A percentile compares a stretch with the other conserved stretches of the same genome.
These are phyloP conservation scores for Heterodera schachtii DNA, from an alignment of 1,140 invertebrate species.

Conservation along the genomic window DNA sequence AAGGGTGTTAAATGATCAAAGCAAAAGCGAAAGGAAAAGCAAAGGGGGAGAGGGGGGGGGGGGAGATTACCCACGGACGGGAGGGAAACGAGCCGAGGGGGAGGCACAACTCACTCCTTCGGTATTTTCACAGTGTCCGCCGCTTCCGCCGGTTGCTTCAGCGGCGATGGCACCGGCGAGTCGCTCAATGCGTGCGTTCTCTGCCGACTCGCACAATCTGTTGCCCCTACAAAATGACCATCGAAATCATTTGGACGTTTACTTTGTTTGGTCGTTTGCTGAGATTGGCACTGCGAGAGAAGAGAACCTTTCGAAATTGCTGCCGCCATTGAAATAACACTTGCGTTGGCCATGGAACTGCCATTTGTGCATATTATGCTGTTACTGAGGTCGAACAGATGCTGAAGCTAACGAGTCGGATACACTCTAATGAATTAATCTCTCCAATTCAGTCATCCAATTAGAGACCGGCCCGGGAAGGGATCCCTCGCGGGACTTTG, in stretches of 20 bases:
- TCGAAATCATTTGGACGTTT: not conserved
- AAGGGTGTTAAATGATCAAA: too few species aligned
- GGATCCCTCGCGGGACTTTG: too few species aligned
- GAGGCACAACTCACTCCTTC: slow-evolving; percentile 11
- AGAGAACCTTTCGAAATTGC: not conserved
- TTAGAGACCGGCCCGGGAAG: not conserved
- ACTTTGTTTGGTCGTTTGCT: slow-evolving; percentile 5
- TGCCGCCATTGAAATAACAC: not conserved
- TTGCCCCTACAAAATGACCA: not conserved
- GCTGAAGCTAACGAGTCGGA: not conserved
- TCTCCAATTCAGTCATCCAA: too few species aligned
- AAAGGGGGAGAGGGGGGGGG: too few species aligned
- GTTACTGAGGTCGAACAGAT: slow-evolving; percentile 18
- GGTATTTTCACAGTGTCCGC: slow-evolving; percentile 11
- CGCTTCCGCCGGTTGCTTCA: not conserved
- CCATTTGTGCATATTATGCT: slow-evolving; percentile 7
- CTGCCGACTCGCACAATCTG: not conserved
- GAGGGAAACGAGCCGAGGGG: too few species aligned
- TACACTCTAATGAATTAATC: not conserved
- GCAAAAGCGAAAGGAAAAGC: too few species aligned
- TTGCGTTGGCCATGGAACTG: slow-evolving; percentile 7
- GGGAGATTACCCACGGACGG: too few species aligned
- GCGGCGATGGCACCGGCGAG: not conserved
- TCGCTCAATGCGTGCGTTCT: not conserved
- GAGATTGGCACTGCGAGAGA: not conserved